These are phyloP conservation scores for Sebastolobus alascanus DNA, from an alignment of 2,797 vertebrate species.

Conservation along the genomic window DNA sequence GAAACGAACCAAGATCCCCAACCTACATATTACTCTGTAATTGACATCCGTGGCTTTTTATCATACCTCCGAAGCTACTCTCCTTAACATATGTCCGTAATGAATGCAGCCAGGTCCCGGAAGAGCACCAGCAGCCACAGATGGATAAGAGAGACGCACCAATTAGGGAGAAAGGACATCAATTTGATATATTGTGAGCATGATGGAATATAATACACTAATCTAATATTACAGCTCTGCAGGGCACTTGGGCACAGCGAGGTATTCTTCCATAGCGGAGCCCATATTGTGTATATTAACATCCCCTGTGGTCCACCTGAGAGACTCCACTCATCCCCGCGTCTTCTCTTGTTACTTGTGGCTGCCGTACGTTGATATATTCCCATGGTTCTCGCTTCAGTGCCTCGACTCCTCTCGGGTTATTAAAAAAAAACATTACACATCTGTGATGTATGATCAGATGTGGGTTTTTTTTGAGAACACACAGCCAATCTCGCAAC, in stretches of 20 bases:
- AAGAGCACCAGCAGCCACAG: slow-evolving; percentile 40
- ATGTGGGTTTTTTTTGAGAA: slow-evolving; percentile 13
- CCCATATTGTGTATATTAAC: slow-evolving; percentile 27
- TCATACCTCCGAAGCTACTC: slow-evolving; percentile 16
- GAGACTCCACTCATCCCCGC: slow-evolving; percentile 30
- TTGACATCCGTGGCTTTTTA: slow-evolving; percentile 27
- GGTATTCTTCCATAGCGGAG: slow-evolving; percentile 30
- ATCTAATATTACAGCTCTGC: slow-evolving; percentile 62
- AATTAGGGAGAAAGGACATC: slow-evolving; percentile 63
- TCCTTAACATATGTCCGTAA: slow-evolving; percentile 46
- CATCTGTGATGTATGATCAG: slow-evolving; percentile 29
- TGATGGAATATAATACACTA: slow-evolving; percentile 52
- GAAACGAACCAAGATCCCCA: not conserved
- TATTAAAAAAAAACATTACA: slow-evolving; percentile 31
- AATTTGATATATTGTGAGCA: slow-evolving; percentile 46
- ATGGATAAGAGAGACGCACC: slow-evolving; percentile 47
- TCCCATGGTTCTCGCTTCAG: slow-evolving; percentile 16
- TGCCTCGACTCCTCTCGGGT: slow-evolving; percentile 25
- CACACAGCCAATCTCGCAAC: slow-evolving; percentile 17
- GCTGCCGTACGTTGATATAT: slow-evolving; percentile 39
- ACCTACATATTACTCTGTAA: not conserved
- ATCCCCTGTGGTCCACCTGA: slow-evolving; percentile 39
- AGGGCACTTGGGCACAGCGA: slow-evolving; percentile 45
- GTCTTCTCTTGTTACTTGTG: slow-evolving; percentile 31
- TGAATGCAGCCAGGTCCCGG: slow-evolving; percentile 50